A percentile compares a stretch with the other conserved stretches of the same genome.
Evolutionary conservation across 1,140 invertebrate species (phyloP).

Genomic region (Ditylenchus dipsaci): DNA sequence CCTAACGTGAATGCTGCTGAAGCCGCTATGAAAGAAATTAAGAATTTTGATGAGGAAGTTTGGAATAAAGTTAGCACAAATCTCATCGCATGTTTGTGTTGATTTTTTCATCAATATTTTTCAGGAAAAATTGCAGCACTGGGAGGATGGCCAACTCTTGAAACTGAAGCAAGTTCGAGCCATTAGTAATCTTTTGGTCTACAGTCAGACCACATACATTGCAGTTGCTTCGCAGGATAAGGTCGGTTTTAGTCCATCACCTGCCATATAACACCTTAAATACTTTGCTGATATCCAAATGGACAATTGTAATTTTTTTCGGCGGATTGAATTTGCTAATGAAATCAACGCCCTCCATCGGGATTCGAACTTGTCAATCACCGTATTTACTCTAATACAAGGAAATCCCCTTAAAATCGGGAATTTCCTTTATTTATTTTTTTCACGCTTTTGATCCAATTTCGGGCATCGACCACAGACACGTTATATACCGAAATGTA

Average conservation of each 20-base stretch:
- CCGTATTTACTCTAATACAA: neutral
- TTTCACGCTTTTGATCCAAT: too few relatives aligned
- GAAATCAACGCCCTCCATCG: too few relatives aligned
- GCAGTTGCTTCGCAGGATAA: constrained; percentile 52
- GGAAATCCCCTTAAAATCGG: too few relatives aligned
- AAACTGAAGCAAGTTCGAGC: constrained; percentile 47
- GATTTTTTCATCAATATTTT: constrained; percentile 20
- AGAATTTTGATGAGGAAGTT: constrained; percentile 38
- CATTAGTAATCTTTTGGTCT: constrained; percentile 43
- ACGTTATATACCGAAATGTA: too few relatives aligned
- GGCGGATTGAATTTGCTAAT: too few relatives aligned
- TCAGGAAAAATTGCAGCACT: constrained; percentile 36
- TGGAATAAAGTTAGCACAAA: constrained; percentile 42
- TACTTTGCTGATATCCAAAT: too few relatives aligned
- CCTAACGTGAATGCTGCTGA: constrained; percentile 37
- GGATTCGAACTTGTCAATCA: constrained; percentile 4
- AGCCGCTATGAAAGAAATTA: constrained; percentile 45
- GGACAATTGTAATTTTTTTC: too few relatives aligned
- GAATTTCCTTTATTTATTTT: too few relatives aligned
- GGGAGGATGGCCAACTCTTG: constrained; percentile 45
- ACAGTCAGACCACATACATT: constrained; percentile 39
- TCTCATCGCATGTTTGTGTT: constrained; percentile 25
- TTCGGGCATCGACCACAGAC: too few relatives aligned
- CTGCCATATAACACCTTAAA: too few relatives aligned
- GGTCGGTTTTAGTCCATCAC: too few relatives aligned